phyloP scores from a whole-genome alignment of 2,113 vertebrate genomes.

The Puma concolor region DNA sequence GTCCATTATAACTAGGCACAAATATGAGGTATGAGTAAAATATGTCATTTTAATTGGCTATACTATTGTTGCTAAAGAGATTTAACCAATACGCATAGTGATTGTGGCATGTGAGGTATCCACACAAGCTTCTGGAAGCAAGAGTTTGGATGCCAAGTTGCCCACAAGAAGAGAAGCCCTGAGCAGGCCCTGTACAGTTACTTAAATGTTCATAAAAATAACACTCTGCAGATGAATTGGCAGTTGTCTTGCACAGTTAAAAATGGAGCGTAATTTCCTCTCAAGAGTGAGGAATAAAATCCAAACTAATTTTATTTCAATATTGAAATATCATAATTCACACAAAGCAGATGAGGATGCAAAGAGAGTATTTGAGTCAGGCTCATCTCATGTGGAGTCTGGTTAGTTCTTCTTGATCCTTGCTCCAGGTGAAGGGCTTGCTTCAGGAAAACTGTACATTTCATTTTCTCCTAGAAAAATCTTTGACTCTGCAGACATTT shows the following conservation, averaged over 20 bases:
- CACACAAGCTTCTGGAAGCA: neutral
- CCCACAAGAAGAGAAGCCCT: neutral
- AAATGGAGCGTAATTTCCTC: constrained; percentile 60
- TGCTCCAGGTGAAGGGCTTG: neutral
- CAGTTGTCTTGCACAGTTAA: constrained; percentile 68
- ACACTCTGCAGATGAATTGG: constrained; percentile 36
- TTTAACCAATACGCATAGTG: neutral
- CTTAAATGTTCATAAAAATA: constrained; percentile 61
- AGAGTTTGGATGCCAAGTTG: neutral
- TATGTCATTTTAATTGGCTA: neutral
- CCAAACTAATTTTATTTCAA: constrained; percentile 73
- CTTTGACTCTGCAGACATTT: neutral
- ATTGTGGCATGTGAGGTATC: neutral
- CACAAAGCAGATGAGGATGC: neutral
- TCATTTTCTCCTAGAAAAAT: neutral
- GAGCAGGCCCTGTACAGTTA: neutral
- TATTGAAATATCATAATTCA: constrained; percentile 69
- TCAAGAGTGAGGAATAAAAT: constrained; percentile 62
- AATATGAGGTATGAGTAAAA: neutral
- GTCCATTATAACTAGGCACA: neutral
- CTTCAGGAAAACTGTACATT: neutral
- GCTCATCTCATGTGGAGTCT: neutral
- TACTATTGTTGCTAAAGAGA: constrained; percentile 19
- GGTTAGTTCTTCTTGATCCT: neutral
- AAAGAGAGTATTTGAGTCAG: neutral